Conservation (phyloP, 1,140 invertebrate species). For the Ceratosolen solmsi region DNA sequence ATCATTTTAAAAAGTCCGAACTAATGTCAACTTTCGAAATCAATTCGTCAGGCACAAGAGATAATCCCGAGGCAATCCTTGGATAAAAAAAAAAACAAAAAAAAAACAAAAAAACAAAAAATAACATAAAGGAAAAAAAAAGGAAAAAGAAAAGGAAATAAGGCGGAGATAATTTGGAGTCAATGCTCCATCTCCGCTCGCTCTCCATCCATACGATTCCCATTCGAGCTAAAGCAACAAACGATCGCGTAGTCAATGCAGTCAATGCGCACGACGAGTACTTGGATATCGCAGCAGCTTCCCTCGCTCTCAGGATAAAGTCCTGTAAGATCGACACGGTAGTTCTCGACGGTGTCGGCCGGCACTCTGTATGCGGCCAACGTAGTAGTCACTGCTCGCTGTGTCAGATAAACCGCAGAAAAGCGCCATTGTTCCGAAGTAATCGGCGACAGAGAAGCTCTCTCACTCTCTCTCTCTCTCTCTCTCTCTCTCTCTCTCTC, state of each 20-base stretch:
- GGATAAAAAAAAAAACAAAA: too few relatives aligned
- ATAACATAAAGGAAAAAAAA: too few relatives aligned
- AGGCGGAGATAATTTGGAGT: constrained; percentile 9
- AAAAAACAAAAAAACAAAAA: too few relatives aligned
- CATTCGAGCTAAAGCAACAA: constrained; percentile 16
- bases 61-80: not conserved
- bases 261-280: constrained; percentile 6
- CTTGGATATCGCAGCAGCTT: not conserved
- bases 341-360: not conserved
- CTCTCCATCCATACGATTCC: not conserved
- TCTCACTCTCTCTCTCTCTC: not conserved
- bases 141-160: too few relatives aligned
- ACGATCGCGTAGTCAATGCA: constrained; percentile 1
- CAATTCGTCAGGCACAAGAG: not conserved
- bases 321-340: not conserved
- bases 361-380: not conserved
- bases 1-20: not conserved
- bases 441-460: constrained; percentile 46
- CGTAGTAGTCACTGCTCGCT: constrained; percentile 9
- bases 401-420: constrained; percentile 51
- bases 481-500: not conserved
- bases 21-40: constrained; percentile 3
- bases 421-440: constrained; percentile 49
- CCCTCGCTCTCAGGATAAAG: not conserved
- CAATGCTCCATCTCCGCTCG: not conserved